Percentiles rank a stretch among this genome's conserved stretches.
Evolutionary conservation across 2,113 vertebrate species (phyloP).

Genomic region (Poeciliopsis occidentalis): DNA sequence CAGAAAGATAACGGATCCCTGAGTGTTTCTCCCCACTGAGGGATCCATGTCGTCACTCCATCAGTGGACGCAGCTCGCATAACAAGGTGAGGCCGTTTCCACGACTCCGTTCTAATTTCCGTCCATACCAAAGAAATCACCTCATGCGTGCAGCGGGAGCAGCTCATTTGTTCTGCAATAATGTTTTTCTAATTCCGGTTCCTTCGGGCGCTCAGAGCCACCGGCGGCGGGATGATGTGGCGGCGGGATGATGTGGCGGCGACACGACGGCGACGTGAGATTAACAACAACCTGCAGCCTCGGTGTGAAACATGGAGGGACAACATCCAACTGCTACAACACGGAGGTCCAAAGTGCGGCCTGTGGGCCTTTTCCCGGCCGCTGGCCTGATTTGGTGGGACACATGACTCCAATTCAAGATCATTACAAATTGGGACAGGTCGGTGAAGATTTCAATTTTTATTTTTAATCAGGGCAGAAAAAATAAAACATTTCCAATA

Average conservation of each 20-base stretch:
- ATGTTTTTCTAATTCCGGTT: conserved; percentile 18
- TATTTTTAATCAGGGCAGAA: too few species aligned
- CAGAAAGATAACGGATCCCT: neutral
- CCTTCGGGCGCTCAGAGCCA: neutral
- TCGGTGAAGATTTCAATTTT: too few species aligned
- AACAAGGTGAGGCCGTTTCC: conserved; percentile 25
- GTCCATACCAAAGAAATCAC: conserved; percentile 25
- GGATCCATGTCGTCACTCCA: conserved; percentile 8
- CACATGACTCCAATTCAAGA: too few species aligned
- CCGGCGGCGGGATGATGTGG: neutral
- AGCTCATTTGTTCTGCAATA: conserved; percentile 25
- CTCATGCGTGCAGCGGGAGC: neutral
- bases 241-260: neutral
- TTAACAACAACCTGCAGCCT: neutral
- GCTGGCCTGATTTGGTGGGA: too few species aligned
- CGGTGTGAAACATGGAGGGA: neutral
- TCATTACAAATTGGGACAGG: too few species aligned
- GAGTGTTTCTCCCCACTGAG: conserved; percentile 2
- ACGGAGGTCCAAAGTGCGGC: too few species aligned
- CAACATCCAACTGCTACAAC: too few species aligned
- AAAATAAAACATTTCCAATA: too few species aligned
- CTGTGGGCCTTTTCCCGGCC: too few species aligned
- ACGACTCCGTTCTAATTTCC: conserved; percentile 18
- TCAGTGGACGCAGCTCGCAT: conserved; percentile 8
- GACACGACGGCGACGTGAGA: neutral